Percentiles rank a stretch among this genome's conserved stretches.
phyloP scores from a whole-genome alignment of 2,797 vertebrate genomes.

The Myioborus miniatus region DNA sequence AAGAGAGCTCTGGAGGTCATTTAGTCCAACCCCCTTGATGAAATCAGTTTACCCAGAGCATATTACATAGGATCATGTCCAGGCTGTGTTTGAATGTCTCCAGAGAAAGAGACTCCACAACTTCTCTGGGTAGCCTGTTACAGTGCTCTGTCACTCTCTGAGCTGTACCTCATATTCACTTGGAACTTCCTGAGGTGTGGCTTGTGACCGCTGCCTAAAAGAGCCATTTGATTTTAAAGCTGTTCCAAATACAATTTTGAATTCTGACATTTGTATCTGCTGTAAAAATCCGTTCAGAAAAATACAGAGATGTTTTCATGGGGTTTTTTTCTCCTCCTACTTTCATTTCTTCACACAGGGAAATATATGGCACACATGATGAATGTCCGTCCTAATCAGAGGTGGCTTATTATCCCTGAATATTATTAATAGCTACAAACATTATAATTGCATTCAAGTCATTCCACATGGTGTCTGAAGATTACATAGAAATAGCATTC shows the following conservation, averaged over 20 bases:
- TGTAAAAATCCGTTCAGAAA: not conserved
- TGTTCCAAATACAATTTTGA: not conserved
- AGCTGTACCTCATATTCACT: not conserved
- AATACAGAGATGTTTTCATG: not conserved
- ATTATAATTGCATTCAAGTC: not conserved
- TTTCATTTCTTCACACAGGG: not conserved
- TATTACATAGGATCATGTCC: not conserved
- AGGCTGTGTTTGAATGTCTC: not conserved
- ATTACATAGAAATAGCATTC: not conserved
- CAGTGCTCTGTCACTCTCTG: not conserved
- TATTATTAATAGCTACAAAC: not conserved
- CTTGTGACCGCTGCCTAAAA: not conserved
- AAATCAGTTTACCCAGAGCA: not conserved
- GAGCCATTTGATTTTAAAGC: not conserved
- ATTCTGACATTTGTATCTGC: not conserved
- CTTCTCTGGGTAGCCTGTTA: not conserved
- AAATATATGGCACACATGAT: too few relatives aligned
- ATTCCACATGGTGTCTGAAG: not conserved
- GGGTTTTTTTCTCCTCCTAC: rapidly evolving
- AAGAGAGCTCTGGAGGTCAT: not conserved
- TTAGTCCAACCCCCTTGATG: too few relatives aligned
- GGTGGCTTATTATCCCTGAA: not conserved
- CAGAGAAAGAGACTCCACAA: not conserved
- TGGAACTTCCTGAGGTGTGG: not conserved
- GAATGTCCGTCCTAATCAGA: rapidly evolving